Conservation (phyloP, 1,140 invertebrate species). For the Trinorchestia longiramus region DNA sequence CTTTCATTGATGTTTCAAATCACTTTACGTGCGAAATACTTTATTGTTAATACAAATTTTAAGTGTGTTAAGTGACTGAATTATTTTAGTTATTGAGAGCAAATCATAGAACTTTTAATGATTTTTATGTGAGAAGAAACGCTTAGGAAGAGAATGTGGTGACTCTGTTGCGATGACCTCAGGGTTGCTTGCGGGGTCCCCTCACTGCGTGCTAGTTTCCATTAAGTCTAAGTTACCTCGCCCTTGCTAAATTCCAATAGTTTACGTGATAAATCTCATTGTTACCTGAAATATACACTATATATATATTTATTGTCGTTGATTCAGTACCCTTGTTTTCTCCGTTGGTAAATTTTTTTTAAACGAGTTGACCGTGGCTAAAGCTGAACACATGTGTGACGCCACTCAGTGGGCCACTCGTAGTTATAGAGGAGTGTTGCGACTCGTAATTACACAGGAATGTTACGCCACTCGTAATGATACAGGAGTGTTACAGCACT, state of each 20-base stretch:
- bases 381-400: too few species aligned
- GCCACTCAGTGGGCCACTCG: too few species aligned
- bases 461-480: too few species aligned
- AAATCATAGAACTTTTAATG: background rate
- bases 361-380: too few species aligned
- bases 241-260: background rate
- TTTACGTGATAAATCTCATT: conserved; percentile 50
- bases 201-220: background rate
- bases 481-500: too few species aligned
- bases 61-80: background rate
- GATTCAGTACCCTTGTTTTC: background rate
- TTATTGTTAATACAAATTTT: background rate
- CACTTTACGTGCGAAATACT: background rate
- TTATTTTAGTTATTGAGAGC: background rate
- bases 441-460: too few species aligned
- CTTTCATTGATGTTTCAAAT: background rate
- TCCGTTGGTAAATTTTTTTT: too few species aligned
- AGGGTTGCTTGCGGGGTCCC: too few species aligned
- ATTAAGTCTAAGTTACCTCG: background rate
- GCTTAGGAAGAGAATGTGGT: too few species aligned
- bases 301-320: conserved; percentile 18
- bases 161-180: too few species aligned
- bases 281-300: conserved; percentile 53
- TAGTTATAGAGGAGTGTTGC: too few species aligned
- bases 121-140: background rate